Conservation (phyloP, 64 coral and sea anemone species). For the Pocillopora verrucosa region DNA sequence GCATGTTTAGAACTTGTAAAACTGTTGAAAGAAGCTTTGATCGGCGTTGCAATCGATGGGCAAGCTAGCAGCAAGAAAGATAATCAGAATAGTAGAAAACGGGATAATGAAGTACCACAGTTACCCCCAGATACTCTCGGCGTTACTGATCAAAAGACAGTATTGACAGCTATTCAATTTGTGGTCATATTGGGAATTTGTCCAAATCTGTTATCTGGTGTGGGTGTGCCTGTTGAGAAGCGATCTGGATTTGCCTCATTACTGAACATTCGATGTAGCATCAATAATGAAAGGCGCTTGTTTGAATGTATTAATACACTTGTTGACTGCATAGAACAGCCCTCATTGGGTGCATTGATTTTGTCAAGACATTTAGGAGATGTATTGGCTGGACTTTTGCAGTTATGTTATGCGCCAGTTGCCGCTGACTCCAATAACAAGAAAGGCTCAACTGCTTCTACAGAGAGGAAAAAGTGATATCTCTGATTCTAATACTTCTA, state of each 20-base stretch:
- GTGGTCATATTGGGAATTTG: slow-evolving; percentile 72
- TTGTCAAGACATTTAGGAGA: slow-evolving; percentile 87
- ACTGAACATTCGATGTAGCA: slow-evolving; percentile 14
- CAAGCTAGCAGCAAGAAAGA: not conserved
- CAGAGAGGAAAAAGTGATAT: not conserved
- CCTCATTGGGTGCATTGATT: slow-evolving; percentile 56
- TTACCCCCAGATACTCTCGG: slow-evolving; percentile 45
- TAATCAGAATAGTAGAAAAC: not conserved
- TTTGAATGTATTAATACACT: slow-evolving; percentile 61
- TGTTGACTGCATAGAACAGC: slow-evolving; percentile 54
- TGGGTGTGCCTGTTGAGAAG: slow-evolving; percentile 73
- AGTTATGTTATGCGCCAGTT: slow-evolving; percentile 65
- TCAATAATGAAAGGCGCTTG: slow-evolving; percentile 59
- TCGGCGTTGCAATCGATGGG: not conserved
- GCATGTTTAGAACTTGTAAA: slow-evolving; percentile 57
- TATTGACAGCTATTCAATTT: slow-evolving; percentile 73
- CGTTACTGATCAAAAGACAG: slow-evolving; percentile 76
- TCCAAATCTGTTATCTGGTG: slow-evolving; percentile 79
- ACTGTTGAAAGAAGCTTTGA: slow-evolving; percentile 28
- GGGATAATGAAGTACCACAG: not conserved
- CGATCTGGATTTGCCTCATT: slow-evolving; percentile 66
- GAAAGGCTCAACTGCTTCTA: not conserved
- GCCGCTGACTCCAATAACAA: slow-evolving; percentile 13
- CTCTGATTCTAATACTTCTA: not conserved
- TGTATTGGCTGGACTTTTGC: slow-evolving; percentile 72